Evolutionary conservation across 2,797 vertebrate species (phyloP), one percentile per base, ranked within the genome.

Genomic region (Hyperoplus lanceolatus): DNA sequence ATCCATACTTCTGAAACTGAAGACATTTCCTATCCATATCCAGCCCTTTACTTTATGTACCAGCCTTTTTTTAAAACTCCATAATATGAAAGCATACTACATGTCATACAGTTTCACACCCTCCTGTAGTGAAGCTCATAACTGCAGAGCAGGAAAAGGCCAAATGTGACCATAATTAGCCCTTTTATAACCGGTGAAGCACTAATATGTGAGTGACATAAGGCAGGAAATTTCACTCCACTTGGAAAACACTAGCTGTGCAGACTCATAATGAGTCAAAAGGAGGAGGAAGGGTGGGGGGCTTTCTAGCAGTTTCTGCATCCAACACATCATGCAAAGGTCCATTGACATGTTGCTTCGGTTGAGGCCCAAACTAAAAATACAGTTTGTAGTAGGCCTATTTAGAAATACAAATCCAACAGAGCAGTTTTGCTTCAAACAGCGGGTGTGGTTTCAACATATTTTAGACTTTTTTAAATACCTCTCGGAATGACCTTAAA

Each of bases 221-320:
- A 57, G 8, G 29, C 49, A n/a, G 5, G 13, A 38, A 5, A 16
- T 41, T 1, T 0, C 29, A 29, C 29, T 29, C 29, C 29, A 29
- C 29, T 29, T 29, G 29, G 29, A 29, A 29, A 29, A 29, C 69
- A 80, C 29, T 62, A 77, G 57, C 57, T 55, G 29, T 49, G 54
- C 54, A 71, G 1, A 8, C 5, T 80, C 76, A 78, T n/a, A 61
- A 5, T 86, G 82, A 87, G 69, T 89, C 72, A 87, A 29, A 29
- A 3, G 29, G 80, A 79, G 85, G n/a, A 36, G 29, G 41, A 51
- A 18, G 29, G 10, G 11, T 46, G 29, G 21, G 53, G 69, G 10
- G 21, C 12, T 61, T 59, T 45, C 46, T 48, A 29, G 29, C 29
- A 29, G 13, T 21, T 38, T 15, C 21, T 8, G 7, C 1, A 54